phyloP scores from a whole-genome alignment of 2,113 vertebrate genomes.

The Phaetusa simplex region DNA sequence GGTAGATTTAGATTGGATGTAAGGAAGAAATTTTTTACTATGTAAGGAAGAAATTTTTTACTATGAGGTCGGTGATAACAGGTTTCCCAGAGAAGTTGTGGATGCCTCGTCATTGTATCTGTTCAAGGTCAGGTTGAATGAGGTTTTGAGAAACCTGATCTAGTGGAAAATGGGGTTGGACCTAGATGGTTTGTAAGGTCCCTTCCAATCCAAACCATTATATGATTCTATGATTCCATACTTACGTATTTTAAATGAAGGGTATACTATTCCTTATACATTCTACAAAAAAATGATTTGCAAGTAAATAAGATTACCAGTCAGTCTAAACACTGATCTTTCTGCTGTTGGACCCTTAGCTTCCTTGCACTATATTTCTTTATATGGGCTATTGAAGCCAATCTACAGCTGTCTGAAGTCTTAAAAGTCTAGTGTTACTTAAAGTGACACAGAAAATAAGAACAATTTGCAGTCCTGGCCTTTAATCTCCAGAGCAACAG shows the following conservation, averaged over 20 bases:
- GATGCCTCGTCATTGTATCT: not conserved
- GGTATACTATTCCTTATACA: not conserved
- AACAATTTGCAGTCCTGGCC: not conserved
- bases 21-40: not conserved
- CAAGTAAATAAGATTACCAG: not conserved
- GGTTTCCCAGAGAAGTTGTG: not conserved
- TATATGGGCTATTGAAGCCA: not conserved
- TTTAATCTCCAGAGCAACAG: conserved; percentile 16
- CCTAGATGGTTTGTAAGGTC: not conserved
- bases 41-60: not conserved
- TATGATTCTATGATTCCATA: not conserved
- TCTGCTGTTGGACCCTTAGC: not conserved
- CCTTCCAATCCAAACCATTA: not conserved
- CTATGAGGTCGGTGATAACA: too few relatives aligned
- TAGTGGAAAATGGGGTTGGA: not conserved
- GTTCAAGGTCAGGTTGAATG: not conserved
- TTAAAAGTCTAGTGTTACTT: not conserved
- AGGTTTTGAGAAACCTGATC: not conserved
- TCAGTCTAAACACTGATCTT: not conserved
- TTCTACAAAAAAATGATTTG: not conserved
- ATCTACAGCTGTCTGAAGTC: not conserved
- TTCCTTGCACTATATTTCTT: not conserved
- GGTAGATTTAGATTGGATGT: not conserved
- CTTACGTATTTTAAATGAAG: not conserved
- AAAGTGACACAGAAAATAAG: conserved; percentile 2